Evolutionary conservation across 53 echinoderm and acorn worm genomes (phyloP).

Genomic region (Hippasteria phrygiana): DNA sequence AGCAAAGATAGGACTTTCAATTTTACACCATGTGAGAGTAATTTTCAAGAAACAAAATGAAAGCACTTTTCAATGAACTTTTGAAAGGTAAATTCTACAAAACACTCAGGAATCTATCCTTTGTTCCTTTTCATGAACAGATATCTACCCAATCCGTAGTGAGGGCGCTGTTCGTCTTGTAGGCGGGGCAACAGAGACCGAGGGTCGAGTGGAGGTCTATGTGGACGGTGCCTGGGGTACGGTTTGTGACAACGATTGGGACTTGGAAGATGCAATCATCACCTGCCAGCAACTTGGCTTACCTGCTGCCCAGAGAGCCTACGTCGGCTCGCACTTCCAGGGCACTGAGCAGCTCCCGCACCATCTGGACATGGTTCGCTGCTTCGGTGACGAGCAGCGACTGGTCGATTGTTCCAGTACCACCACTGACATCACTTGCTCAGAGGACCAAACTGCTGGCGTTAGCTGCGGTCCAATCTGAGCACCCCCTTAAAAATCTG

Average conservation of each 20-base stretch:
- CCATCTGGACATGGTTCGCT: slow-evolving; percentile 29
- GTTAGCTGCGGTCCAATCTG: background rate
- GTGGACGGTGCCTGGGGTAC: slow-evolving; percentile 7
- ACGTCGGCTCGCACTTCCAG: slow-evolving; percentile 25
- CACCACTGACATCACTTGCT: background rate
- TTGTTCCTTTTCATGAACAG: background rate
- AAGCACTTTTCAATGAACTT: too few relatives aligned
- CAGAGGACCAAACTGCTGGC: slow-evolving; percentile 16
- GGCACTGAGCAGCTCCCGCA: background rate
- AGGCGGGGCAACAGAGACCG: slow-evolving; percentile 1
- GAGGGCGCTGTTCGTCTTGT: slow-evolving; percentile 44
- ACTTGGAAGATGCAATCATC: slow-evolving; percentile 16
- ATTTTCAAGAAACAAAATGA: too few relatives aligned
- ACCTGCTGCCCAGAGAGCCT: slow-evolving; percentile 14
- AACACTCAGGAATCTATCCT: background rate
- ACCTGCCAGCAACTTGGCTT: slow-evolving; percentile 45
- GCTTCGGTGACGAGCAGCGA: slow-evolving; percentile 41
- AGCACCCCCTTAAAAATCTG: background rate
- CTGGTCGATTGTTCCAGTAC: slow-evolving; percentile 27
- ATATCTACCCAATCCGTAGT: background rate
- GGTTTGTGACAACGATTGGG: slow-evolving; percentile 40
- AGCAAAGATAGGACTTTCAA: too few relatives aligned
- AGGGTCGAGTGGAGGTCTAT: slow-evolving; percentile 48
- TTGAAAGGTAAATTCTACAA: too few relatives aligned
- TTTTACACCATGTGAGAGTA: too few relatives aligned